Percentiles rank a stretch among this genome's conserved stretches.
Conservation (phyloP, 2,797 vertebrate species). For the Benthosema pterotum region DNA sequence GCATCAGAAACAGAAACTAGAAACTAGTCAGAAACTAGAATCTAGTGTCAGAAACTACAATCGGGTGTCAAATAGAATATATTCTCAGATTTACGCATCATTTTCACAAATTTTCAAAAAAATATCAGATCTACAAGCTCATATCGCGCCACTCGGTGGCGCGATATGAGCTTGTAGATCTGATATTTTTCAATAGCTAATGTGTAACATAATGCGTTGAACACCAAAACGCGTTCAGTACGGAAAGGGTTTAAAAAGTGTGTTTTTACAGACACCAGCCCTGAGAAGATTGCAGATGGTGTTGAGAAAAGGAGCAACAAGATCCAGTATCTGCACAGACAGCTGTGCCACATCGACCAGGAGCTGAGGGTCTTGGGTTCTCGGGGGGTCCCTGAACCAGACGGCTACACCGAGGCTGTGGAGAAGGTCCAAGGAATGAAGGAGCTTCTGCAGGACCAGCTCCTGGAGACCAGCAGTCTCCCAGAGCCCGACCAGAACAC, state of each 20-base stretch:
- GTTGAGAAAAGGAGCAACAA: constrained; percentile 67
- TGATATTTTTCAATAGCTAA: no score
- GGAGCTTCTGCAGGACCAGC: constrained; percentile 68
- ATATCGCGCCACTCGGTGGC: no score
- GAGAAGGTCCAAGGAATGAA: constrained; percentile 84
- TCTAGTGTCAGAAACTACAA: no score
- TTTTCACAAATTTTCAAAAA: no score
- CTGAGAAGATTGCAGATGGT: constrained; percentile 42
- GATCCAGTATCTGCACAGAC: constrained; percentile 80
- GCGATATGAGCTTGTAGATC: no score
- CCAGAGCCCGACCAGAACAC: constrained; percentile 27
- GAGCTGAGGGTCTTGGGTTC: constrained; percentile 79
- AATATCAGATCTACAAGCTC: no score
- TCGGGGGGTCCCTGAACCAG: constrained; percentile 70
- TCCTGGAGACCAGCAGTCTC: constrained; percentile 31
- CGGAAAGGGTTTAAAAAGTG: not conserved
- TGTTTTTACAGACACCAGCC: constrained; percentile 65
- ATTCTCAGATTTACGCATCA: no score
- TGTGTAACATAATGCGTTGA: no score
- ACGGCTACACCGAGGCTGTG: constrained; percentile 80
- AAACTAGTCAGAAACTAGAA: no score
- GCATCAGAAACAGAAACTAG: no score
- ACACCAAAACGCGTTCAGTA: no score
- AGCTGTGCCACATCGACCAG: constrained; percentile 84
- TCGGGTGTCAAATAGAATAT: no score